These are phyloP conservation scores for Propithecus perrieri DNA, from an alignment of 2,797 vertebrate species.

Conservation along the genomic window DNA sequence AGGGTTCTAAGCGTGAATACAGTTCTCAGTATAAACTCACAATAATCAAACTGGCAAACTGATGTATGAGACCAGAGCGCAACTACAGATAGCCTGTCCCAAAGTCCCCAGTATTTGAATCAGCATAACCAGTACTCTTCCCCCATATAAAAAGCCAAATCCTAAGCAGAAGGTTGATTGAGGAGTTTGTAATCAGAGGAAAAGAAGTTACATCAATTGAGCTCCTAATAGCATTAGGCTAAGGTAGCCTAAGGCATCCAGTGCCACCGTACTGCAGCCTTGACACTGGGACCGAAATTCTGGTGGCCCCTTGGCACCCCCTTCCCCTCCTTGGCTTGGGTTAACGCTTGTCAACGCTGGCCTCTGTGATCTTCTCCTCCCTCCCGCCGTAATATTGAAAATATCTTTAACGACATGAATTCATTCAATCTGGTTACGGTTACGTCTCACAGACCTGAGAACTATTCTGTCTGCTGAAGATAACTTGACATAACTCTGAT, in stretches of 20 bases:
- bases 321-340: background rate
- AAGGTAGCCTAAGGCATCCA: background rate
- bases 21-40: background rate
- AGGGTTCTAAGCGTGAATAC: background rate
- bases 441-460: background rate
- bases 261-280: background rate
- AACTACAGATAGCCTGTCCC: background rate
- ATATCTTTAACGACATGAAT: background rate
- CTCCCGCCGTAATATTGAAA: background rate
- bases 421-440: background rate
- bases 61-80: background rate
- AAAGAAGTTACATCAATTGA: background rate
- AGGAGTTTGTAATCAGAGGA: background rate
- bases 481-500: background rate
- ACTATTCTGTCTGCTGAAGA: background rate
- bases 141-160: background rate
- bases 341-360: background rate
- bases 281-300: background rate
- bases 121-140: background rate
- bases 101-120: background rate
- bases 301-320: background rate
- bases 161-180: background rate
- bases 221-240: background rate
- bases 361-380: background rate
- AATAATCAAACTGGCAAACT: background rate